Evolutionary conservation across 2,888 invertebrate species (phyloP).

Genomic region (Hydroisotoma schaefferi): DNA sequence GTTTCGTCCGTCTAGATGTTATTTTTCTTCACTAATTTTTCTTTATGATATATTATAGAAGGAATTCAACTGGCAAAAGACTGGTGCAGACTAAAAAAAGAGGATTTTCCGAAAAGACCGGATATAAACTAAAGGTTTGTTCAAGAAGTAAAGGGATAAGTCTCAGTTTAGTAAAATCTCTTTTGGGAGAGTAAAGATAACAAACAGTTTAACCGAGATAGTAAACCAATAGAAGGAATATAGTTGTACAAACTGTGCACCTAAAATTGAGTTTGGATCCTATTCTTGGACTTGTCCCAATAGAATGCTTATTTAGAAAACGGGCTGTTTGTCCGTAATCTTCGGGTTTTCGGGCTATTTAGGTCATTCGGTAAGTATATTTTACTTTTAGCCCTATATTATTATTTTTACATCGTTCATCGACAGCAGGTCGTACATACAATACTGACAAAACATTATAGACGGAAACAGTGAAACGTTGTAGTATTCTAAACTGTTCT

Average conservation of each 20-base stretch:
- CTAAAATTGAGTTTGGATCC: not conserved
- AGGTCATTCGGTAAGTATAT: too few species aligned
- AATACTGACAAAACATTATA: too few species aligned
- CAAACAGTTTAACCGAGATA: constrained; percentile 10
- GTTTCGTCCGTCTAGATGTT: too few species aligned
- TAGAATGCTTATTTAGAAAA: not conserved
- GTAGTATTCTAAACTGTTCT: too few species aligned
- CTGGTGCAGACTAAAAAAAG: not conserved
- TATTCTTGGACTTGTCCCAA: not conserved
- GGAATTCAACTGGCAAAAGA: too few species aligned
- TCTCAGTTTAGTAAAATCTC: not conserved
- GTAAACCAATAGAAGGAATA: constrained; percentile 8
- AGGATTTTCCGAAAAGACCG: not conserved
- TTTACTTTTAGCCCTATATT: too few species aligned
- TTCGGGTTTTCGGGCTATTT: not conserved
- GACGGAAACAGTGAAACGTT: too few species aligned
- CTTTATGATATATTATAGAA: too few species aligned
- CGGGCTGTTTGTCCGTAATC: not conserved
- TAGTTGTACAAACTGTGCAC: not conserved
- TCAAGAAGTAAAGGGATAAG: not conserved
- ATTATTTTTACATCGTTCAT: too few species aligned
- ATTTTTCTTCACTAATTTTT: too few species aligned
- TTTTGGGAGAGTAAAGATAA: constrained; percentile 7
- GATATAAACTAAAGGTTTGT: not conserved
- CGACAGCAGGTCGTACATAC: too few species aligned